Evolutionary conservation across 2,113 vertebrate species (phyloP), one percentile per base, ranked within the genome.

Genomic region (Labeo rohita): DNA sequence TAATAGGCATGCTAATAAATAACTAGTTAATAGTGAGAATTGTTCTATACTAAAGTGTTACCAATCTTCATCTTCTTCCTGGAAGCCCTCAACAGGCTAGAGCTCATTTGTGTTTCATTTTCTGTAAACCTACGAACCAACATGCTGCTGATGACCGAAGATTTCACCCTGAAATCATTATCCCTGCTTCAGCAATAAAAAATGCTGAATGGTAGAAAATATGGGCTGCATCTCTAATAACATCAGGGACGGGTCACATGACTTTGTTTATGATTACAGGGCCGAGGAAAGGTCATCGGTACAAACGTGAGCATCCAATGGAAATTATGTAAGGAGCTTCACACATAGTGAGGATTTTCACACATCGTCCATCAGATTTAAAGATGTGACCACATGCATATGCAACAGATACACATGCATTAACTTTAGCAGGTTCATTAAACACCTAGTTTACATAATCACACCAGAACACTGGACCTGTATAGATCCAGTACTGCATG

Each of bases 161-260:
- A 80, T 65, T 65, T 80, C 59, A 49, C 7, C 45, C 59, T 80
- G 59, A 80, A 65, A 63, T 65, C 78, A 80, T 80, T 80, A 63
- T 28, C 56, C 43, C 36, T 6, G 6, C 39, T 65, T 80, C 78
- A 80, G 56, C 79, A 80, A 65, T 65, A 80, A 34, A 80, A 80
- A 80, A 6, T 49, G 78, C 59, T 65, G 59, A 80, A 11, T 47
- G 59, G 28, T 13, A 16, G 9, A 50, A 54, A 81, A 65, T 68
- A 54, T 56, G 0, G 43, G 23, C 78, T 59, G 43, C 54, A 81
- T 85, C 59, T 36, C 50, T 28, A 66, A 77, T 73, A 45, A 50
- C n/a, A 56, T 50, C 36, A 70, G 52, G 49, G 47, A 66, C 16
- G 21, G 65, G 16, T 83, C 80, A 54, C 80, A 54, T 54, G 65